Conservation (phyloP, 2,797 vertebrate species). For the Sarcophilus harrisii region DNA sequence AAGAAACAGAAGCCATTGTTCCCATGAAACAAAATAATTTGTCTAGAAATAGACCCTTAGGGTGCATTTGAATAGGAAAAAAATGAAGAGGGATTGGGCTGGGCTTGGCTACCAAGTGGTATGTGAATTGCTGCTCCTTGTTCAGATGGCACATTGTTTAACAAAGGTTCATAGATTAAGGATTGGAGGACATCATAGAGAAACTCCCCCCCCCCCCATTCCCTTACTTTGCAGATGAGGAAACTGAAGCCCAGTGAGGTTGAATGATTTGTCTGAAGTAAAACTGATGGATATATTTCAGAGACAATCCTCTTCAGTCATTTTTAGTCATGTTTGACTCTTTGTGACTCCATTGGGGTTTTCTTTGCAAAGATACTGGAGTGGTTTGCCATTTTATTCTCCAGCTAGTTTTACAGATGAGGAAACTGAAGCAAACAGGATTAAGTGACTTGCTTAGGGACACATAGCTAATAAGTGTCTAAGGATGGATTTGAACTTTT, state of each 20-base stretch:
- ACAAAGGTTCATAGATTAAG: not conserved
- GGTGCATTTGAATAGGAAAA: not conserved
- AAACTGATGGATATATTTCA: not conserved
- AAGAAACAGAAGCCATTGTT: not conserved
- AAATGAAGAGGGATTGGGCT: not conserved
- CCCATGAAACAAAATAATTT: not conserved
- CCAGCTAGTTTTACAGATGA: not conserved
- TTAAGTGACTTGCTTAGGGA: not conserved
- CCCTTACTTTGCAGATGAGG: not conserved
- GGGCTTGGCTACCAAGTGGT: not conserved
- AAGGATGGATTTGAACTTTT: not conserved
- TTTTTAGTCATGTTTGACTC: not conserved
- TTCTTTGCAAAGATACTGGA: not conserved
- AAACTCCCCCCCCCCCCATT: not conserved
- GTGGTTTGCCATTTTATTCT: not conserved
- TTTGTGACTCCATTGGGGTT: not conserved
- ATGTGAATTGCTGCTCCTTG: not conserved
- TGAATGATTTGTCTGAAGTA: not conserved
- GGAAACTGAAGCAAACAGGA: not conserved
- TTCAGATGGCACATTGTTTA: not conserved
- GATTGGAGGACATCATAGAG: not conserved
- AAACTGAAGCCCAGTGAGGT: not conserved
- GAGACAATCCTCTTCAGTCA: not conserved
- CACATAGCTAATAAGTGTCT: not conserved
- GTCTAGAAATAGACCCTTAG: not conserved